Percentiles rank a stretch among this genome's conserved stretches.
These are phyloP conservation scores for Eretmochelys imbricata DNA, from an alignment of 2,113 vertebrate species.

Conservation along the genomic window DNA sequence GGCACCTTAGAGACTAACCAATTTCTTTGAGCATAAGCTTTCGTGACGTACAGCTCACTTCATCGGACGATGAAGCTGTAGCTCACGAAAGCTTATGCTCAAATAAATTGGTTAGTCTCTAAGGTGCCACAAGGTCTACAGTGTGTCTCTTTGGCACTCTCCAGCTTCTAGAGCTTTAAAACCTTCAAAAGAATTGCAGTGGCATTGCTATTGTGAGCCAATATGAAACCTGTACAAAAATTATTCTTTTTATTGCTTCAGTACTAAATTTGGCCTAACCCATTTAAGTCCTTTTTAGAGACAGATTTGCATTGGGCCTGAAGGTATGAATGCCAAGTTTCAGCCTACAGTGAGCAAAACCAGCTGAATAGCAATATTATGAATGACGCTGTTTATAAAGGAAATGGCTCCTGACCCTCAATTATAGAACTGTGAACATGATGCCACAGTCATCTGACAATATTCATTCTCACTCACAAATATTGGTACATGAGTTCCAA, in stretches of 20 bases:
- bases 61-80: too few species aligned
- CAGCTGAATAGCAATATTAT: slow-evolving; percentile 62
- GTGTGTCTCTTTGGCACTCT: not conserved
- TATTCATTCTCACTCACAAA: not conserved
- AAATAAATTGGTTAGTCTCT: too few species aligned
- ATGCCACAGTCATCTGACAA: not conserved
- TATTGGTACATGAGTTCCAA: not conserved
- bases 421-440: slow-evolving; percentile 59
- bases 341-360: slow-evolving; percentile 49
- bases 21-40: too few species aligned
- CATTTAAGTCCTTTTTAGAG: slow-evolving; percentile 58
- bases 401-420: slow-evolving; percentile 8
- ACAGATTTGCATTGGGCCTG: slow-evolving; percentile 49
- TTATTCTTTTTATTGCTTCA: slow-evolving; percentile 54
- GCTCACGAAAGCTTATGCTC: too few species aligned
- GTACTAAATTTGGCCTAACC: slow-evolving; percentile 49
- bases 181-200: slow-evolving; percentile 1
- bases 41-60: too few species aligned
- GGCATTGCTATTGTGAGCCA: slow-evolving; percentile 3
- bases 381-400: slow-evolving; percentile 41
- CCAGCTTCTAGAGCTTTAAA: not conserved
- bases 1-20: too few species aligned
- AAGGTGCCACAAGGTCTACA: not conserved
- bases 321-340: slow-evolving; percentile 46
- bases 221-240: slow-evolving; percentile 34